Evolutionary conservation across 2,888 invertebrate species (phyloP), one percentile per base, ranked within the genome.

Genomic region (Eulithis prunata): DNA sequence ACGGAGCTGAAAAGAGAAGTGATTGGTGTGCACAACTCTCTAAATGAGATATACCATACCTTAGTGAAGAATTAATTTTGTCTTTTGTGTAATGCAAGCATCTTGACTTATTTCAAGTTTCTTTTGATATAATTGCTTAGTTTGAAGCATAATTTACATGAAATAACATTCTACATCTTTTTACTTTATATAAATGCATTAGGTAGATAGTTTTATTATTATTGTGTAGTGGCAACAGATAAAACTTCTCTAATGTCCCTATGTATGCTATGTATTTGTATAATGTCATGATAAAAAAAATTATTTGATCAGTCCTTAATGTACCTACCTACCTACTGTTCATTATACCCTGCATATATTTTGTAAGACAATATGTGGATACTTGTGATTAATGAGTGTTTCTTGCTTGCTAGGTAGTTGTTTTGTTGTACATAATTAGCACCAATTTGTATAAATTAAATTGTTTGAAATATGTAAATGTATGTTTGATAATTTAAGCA

Each of bases 1-100:
- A 86, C 84, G 91, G 73, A 93, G 93, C 93, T 93, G 93, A 93
- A 93, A 93, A 88, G 90, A 92, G 87, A 91, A 92, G 80, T 93
- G 87, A 91, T 76, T 53, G 28, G 62, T 74, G 59, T 68, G 43
- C 55, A n/a, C 62, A 59, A 54, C 65, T 64, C 64, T 70, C 54
- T 36, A 13, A 52, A 60, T 38, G 55, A 58, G 52, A n/a, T 32
- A 1, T 60, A 53, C 41, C 45, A 28, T 51, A 38, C 58, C 54
- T 10, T 66, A 64, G 66, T 64, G 54, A 73, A 68, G 62, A 52
- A 70, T 64, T 69, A 68, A 62, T 62, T 65, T 69, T 57, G 53
- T 62, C 64, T 62, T 64, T 41, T 51, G 55, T 65, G 28, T 47
- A 52, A 52, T 57, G 54, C 45, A 51, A 47, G 57, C 56, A 65